These are phyloP conservation scores for Tethea ocularis DNA, from an alignment of 2,888 invertebrate genomes.

Conservation along the genomic window DNA sequence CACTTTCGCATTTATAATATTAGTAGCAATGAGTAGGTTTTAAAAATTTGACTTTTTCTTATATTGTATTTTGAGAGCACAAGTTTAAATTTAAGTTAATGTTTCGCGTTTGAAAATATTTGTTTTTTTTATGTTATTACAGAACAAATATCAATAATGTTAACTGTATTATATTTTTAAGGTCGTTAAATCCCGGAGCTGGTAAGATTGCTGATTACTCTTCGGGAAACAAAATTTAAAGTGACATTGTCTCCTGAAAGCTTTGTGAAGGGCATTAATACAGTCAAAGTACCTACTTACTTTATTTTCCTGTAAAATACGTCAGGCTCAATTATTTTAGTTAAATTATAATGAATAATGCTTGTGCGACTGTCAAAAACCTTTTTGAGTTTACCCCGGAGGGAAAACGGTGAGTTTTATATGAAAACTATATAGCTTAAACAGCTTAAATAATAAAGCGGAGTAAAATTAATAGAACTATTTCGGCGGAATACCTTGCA, in stretches of 20 bases:
- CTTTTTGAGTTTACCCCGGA: neutral
- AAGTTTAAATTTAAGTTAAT: no score
- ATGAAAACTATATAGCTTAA: neutral
- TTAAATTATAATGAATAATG: neutral
- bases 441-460: no score
- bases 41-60: no score
- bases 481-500: neutral
- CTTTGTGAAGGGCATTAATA: constrained; percentile 42
- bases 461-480: no score
- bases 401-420: neutral
- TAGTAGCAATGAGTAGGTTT: no score
- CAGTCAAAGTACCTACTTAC: constrained; percentile 31
- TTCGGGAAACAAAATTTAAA: constrained; percentile 43
- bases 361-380: neutral
- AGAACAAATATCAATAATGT: no score
- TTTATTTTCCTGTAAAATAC: constrained; percentile 27
- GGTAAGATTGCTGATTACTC: constrained; percentile 26
- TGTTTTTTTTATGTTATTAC: no score
- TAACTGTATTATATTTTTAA: neutral
- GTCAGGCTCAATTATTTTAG: neutral
- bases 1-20: no score
- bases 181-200: neutral
- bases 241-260: constrained; percentile 40
- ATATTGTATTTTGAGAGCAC: no score
- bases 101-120: no score